Evolutionary conservation across 2,888 invertebrate genomes (phyloP), one percentile per base, ranked within the genome.

Genomic region (Drosophila tripunctata): DNA sequence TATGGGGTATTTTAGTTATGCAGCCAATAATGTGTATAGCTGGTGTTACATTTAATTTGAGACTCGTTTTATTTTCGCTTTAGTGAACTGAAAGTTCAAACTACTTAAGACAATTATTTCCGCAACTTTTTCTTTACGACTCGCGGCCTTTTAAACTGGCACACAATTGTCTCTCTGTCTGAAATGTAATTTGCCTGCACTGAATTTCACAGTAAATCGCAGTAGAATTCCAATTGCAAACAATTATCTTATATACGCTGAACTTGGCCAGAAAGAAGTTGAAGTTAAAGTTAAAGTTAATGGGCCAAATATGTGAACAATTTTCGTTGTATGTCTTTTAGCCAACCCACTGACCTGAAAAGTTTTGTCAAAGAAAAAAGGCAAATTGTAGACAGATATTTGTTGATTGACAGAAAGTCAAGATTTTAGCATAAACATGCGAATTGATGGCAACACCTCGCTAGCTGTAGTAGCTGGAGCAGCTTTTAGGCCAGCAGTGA

Each of bases 71-170:
- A 52, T 57, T 64, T 50, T 36, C 10, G 44, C 43, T 56, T 51
- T 52, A n/a, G 60, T 60, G 61, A 50, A 51, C 48, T 36, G 36
- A 65, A 88, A 86, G 81, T 88, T 81, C 84, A 81, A 83, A 83
- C 88, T 69, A 83, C 87, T 81, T 87, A 66, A 73, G 70, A 58
- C 81, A 81, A 88, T 81, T 88, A 81, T 81, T 88, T 88, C 81
- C 81, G 88, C 80, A 80, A 88, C 81, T 81, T 72, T 86, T 87
- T 65, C 87, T 75, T 67, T 62, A 22, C 52, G 24, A 36, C 7
- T 48, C 24, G 27, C 22, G 30, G 22, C 31, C 31, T 51, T 41
- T 22, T 35, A 72, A 88, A 81, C 65, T 73, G 69, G 87, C 33
- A 67, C 81, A 69, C 44, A 63, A 56, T 56, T 63, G 31, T 52